Conservation (phyloP, 2,797 vertebrate genomes). For the Falco rusticolus region DNA sequence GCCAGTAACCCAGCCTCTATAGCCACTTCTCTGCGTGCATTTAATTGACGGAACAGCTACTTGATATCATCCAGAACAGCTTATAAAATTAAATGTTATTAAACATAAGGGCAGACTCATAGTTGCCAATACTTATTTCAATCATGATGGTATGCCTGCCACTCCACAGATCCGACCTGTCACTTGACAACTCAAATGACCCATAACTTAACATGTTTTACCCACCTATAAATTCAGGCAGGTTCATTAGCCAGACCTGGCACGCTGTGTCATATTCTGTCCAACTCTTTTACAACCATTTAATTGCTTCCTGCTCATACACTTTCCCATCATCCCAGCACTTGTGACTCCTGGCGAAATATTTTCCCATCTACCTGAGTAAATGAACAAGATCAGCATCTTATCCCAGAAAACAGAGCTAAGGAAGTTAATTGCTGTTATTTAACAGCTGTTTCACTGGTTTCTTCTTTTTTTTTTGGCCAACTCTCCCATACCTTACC, state of each 20-base stretch:
- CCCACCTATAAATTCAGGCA: neutral
- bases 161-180: slow-evolving; percentile 8
- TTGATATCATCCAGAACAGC: slow-evolving; percentile 38
- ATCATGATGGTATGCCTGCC: neutral
- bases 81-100: slow-evolving; percentile 38
- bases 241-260: neutral
- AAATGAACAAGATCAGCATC: neutral
- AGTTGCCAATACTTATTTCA: neutral
- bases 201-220: neutral
- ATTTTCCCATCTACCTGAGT: neutral
- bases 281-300: neutral
- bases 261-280: neutral
- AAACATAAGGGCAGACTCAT: slow-evolving; percentile 10
- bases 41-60: slow-evolving; percentile 6
- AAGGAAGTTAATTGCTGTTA: neutral
- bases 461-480: neutral
- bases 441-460: neutral
- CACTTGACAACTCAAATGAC: slow-evolving; percentile 23
- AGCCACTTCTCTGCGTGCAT: neutral
- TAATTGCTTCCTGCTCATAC: neutral
- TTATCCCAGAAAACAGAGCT: neutral
- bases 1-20: neutral
- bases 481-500: neutral
- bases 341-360: neutral
- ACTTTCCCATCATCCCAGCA: neutral